Base-by-base conservation (phyloP, 53 echinoderm and acorn worm genomes). In the Holothuria scabra region DNA sequence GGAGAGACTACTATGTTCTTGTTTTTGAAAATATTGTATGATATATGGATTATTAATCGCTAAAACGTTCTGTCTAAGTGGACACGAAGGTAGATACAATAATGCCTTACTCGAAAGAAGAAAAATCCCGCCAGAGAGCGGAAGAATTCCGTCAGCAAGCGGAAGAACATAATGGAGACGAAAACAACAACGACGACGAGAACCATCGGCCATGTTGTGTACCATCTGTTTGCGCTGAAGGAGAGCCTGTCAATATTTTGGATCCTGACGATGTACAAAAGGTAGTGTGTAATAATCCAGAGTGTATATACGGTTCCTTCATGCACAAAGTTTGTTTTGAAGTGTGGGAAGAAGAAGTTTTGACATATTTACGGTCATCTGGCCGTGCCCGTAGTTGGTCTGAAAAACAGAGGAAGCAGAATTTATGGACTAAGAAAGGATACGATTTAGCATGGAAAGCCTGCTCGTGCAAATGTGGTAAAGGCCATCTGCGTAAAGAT, bases 371-470 rank as follows among this genome's bases (percentile, higher is more conserved):
- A 58, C 92, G 99, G 23, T 95, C 95, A 59, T 99, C 95, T 69
- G 99, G 99, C 49, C 89, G 99, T 25, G 94, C 95, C 5, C 83
- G 94, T 12, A 99, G 99, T 80, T 99, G 99, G 99, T 99, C 99
- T 1, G 99, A 99, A 74, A 99, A 99, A 76, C 99, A 99, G 84
- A 87, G 99, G 48, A 92, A 94, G 25, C 99, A 99, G 57, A 99
- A 99, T 59, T 65, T 99, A 67, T 99, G 99, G 99, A 99, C 99
- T 37, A 99, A 99, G 90, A 99, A 99, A 74, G 99, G 99, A 8
- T 99, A 99, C 59, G 99, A 99, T 59, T 87, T 99, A 59, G 99
- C 99, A 20, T 99, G 99, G 99, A 99, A 99, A 72, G 99, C 99
- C 28, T 99, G 99, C 69, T 99, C 99, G 16, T 99, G 99, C 70